These are phyloP conservation scores for Drosophila nasuta DNA, from an alignment of 1,140 invertebrate genomes.

Conservation along the genomic window DNA sequence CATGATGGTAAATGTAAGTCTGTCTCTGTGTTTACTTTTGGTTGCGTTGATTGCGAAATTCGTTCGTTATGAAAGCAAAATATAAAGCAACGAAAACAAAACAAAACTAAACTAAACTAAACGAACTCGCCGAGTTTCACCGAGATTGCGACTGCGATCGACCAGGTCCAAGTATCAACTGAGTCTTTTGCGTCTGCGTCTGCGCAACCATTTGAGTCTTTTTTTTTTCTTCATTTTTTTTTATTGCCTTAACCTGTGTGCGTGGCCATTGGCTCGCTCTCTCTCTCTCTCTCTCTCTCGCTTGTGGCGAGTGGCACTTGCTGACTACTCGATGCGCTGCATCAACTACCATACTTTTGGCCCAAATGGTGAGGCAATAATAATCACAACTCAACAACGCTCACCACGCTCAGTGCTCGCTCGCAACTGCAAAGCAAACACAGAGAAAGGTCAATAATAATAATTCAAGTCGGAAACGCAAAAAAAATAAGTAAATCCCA, in stretches of 20 bases:
- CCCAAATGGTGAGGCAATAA: conserved; percentile 12
- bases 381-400: neutral
- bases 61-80: conserved; percentile 37
- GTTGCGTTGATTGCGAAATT: neutral
- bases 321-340: conserved; percentile 11
- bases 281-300: neutral
- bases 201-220: conserved; percentile 71
- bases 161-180: conserved; percentile 68
- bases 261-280: conserved; percentile 31
- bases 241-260: conserved; percentile 57
- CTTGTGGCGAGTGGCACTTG: conserved; percentile 1
- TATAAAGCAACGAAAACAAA: conserved; percentile 11
- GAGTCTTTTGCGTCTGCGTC: conserved; percentile 65
- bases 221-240: conserved; percentile 5
- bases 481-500: neutral
- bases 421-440: neutral
- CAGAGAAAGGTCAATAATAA: conserved; percentile 22
- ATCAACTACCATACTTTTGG: neutral
- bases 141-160: conserved; percentile 33
- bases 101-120: too few relatives aligned
- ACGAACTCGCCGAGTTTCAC: conserved; percentile 6
- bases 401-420: neutral
- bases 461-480: neutral
- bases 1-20: conserved; percentile 7
- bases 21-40: neutral